These are phyloP conservation scores for Meriones unguiculatus DNA, from an alignment of 2,113 vertebrate species.

Conservation along the genomic window DNA sequence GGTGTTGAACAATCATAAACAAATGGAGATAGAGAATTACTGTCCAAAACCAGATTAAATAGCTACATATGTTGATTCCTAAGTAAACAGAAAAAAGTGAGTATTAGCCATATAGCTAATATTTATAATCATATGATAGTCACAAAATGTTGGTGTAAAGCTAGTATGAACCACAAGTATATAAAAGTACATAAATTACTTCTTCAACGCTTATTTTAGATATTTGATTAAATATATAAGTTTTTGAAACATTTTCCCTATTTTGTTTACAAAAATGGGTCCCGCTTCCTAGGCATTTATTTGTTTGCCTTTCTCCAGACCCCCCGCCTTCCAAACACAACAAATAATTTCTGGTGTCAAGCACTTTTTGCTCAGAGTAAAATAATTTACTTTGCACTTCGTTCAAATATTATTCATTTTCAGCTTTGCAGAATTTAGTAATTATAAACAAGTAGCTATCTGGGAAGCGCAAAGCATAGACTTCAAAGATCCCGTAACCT, in stretches of 20 bases:
- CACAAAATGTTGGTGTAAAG: not conserved
- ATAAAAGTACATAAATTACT: not conserved
- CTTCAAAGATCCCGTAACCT: constrained; percentile 35
- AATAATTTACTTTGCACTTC: not conserved
- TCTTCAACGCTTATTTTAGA: constrained; percentile 44
- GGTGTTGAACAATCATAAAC: not conserved
- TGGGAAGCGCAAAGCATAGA: not conserved
- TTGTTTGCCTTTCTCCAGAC: not conserved
- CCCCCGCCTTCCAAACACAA: not conserved
- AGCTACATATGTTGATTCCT: constrained; percentile 1
- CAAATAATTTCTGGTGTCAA: constrained; percentile 3
- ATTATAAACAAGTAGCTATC: not conserved
- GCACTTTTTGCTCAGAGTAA: not conserved
- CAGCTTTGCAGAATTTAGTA: constrained; percentile 36
- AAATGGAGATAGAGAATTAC: constrained; percentile 42
- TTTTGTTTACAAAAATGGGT: constrained; percentile 20
- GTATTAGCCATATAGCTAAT: not conserved
- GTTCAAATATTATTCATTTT: constrained; percentile 50
- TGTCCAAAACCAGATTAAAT: constrained; percentile 35
- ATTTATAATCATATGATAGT: constrained; percentile 34
- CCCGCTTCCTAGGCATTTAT: not conserved
- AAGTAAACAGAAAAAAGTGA: constrained; percentile 43
- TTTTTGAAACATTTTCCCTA: not conserved
- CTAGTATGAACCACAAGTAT: not conserved
- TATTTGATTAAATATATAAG: not conserved